Evolutionary conservation across 2,888 invertebrate species (phyloP).

Genomic region (Drosophila picticornis): DNA sequence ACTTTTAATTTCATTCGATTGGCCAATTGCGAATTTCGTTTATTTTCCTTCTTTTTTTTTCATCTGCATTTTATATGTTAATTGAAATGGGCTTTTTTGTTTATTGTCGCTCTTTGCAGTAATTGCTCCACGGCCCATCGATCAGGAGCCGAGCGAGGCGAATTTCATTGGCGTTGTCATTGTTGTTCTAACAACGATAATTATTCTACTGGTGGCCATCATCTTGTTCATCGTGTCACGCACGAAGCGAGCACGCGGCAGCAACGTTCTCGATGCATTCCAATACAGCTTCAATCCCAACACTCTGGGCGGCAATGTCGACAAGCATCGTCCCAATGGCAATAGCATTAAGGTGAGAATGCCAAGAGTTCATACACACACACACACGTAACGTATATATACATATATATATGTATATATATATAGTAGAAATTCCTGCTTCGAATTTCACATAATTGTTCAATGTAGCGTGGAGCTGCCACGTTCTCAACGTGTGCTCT

Average conservation of each 20-base stretch:
- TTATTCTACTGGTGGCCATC: slow-evolving; percentile 89
- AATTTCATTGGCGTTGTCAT: slow-evolving; percentile 89
- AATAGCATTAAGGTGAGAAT: slow-evolving; percentile 85
- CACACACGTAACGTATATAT: neutral
- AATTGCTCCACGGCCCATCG: slow-evolving; percentile 86
- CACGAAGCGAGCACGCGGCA: slow-evolving; percentile 86
- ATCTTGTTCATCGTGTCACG: slow-evolving; percentile 90
- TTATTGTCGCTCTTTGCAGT: slow-evolving; percentile 67
- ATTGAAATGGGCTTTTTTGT: slow-evolving; percentile 56
- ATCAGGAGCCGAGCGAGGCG: slow-evolving; percentile 87
- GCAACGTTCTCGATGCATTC: slow-evolving; percentile 85
- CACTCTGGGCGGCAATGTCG: slow-evolving; percentile 84
- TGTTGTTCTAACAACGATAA: slow-evolving; percentile 90
- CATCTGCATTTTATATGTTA: slow-evolving; percentile 45
- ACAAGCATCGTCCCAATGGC: slow-evolving; percentile 86
- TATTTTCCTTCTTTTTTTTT: neutral
- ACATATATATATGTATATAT: neutral
- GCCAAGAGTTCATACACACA: neutral
- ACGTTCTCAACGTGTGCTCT: slow-evolving; percentile 60
- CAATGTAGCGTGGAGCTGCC: slow-evolving; percentile 78
- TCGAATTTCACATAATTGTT: slow-evolving; percentile 79
- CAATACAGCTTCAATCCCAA: slow-evolving; percentile 85
- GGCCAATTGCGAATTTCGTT: slow-evolving; percentile 18
- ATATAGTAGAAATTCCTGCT: slow-evolving; percentile 59
- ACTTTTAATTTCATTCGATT: slow-evolving; percentile 71